Evolutionary conservation across 2,888 invertebrate species (phyloP).

Genomic region (Drosophila eohydei): DNA sequence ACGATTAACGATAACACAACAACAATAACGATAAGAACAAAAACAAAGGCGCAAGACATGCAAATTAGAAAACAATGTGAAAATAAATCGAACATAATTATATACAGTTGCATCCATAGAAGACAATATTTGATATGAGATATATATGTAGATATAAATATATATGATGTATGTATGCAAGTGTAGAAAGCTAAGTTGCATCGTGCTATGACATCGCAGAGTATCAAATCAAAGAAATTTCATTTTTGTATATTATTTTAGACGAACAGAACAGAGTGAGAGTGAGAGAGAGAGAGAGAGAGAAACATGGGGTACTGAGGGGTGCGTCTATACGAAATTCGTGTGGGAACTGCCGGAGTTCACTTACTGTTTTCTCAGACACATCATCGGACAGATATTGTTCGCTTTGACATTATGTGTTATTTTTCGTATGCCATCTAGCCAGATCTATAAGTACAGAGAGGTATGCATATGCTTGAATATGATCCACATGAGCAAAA

Average conservation of each 20-base stretch:
- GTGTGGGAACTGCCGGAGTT: constrained; percentile 9
- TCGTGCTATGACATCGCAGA: constrained; percentile 18
- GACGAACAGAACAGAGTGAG: constrained; percentile 17
- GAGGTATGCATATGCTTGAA: constrained; percentile 45
- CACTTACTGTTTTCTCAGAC: constrained; percentile 99
- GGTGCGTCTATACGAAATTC: constrained; percentile 31
- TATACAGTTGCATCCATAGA: constrained; percentile 25
- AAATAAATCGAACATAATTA: constrained; percentile 35
- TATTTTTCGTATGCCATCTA: constrained; percentile 96
- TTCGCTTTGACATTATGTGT: constrained; percentile 99
- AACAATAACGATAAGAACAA: constrained; percentile 34
- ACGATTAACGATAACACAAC: constrained; percentile 28
- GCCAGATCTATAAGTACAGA: constrained; percentile 92
- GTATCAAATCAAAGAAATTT: constrained; percentile 1
- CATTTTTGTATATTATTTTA: not conserved
- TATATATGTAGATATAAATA: not conserved
- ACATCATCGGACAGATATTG: constrained; percentile 99
- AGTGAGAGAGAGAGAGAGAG: not conserved
- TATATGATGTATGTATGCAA: constrained; percentile 2
- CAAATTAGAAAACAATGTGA: constrained; percentile 50
- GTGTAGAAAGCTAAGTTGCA: constrained; percentile 25
- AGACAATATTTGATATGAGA: constrained; percentile 1
- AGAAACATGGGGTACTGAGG: constrained; percentile 16
- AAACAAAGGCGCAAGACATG: constrained; percentile 58
- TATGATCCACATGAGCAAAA: constrained; percentile 28